Evolutionary conservation across 2,888 invertebrate genomes (phyloP), one percentile per base, ranked within the genome.

Genomic region (Brachypterus glaber): DNA sequence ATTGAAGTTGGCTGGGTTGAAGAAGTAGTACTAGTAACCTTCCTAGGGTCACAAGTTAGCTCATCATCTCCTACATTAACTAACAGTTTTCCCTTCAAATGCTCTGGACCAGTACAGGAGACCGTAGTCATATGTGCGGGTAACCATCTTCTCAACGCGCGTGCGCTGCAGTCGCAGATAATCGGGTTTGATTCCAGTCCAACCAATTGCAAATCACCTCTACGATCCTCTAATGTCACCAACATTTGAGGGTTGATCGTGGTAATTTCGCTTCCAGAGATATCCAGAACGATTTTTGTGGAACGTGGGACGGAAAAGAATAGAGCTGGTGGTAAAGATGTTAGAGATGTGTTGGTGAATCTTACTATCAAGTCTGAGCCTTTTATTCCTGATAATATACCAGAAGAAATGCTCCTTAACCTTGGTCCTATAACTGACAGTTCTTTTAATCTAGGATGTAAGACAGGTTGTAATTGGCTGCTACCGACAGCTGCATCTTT

Each of bases 271-370:
- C 84, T 88, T 11, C 86, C 86, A 2, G 77, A 72, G 0, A 91
- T 76, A 57, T 90, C 87, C 3, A 92, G 70, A 3, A 73, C 75
- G 17, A 91, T 76, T 45, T 77, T 77, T 0, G 88, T 86, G 2
- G 91, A 91, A 53, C 89, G 73, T 0, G 91, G 91, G 13, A 92
- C 75, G 0, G 91, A 88, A 57, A 90, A 88, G 40, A 92, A 76
- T 14, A 91, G 61, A 1, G 89, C 83, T 3, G 88, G 82, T 0
- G 90, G 89, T 36, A 92, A 66, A 8, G 74, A 70, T 9, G 76
- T 75, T 4, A 92, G 65, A 1, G 88, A 88, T 0, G 91, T 90
- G 54, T 90, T 87, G 33, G 77, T 75, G 33, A 92, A 68, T 37
- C 79, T 74, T n/a, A 92, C 77, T 0, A 70, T 72, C 2, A 92